These are phyloP conservation scores for Agrochola litura DNA, from an alignment of 2,888 invertebrate genomes.

Conservation along the genomic window DNA sequence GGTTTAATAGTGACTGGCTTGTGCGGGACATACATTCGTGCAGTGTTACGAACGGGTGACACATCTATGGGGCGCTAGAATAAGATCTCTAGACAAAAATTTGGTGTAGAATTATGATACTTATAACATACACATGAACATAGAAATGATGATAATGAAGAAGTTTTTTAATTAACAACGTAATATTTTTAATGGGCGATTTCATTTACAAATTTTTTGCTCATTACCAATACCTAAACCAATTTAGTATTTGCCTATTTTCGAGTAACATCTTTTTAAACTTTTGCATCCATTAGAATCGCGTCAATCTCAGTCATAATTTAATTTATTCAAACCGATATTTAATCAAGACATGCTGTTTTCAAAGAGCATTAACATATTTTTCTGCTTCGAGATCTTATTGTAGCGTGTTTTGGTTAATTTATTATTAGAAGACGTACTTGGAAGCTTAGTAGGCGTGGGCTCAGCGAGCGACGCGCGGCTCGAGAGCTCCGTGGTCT, in stretches of 20 bases:
- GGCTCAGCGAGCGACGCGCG: slow-evolving; percentile 89
- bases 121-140: background rate
- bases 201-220: background rate
- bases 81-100: slow-evolving; percentile 80
- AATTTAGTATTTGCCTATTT: background rate
- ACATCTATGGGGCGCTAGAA: slow-evolving; percentile 73
- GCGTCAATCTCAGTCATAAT: background rate
- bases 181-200: background rate
- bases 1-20: slow-evolving; percentile 33
- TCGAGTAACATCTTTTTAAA: background rate
- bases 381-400: slow-evolving; percentile 77
- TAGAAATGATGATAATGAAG: background rate
- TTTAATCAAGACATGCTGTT: background rate
- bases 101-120: background rate
- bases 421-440: slow-evolving; percentile 85
- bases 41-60: slow-evolving; percentile 68
- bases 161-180: background rate
- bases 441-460: slow-evolving; percentile 91
- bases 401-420: slow-evolving; percentile 76
- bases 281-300: background rate
- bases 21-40: slow-evolving; percentile 70
- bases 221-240: background rate
- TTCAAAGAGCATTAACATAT: background rate
- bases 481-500: slow-evolving; percentile 86
- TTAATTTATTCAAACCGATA: background rate